Base-by-base conservation (phyloP, 1,140 invertebrate genomes). In the Hylaeus anthracinus region DNA sequence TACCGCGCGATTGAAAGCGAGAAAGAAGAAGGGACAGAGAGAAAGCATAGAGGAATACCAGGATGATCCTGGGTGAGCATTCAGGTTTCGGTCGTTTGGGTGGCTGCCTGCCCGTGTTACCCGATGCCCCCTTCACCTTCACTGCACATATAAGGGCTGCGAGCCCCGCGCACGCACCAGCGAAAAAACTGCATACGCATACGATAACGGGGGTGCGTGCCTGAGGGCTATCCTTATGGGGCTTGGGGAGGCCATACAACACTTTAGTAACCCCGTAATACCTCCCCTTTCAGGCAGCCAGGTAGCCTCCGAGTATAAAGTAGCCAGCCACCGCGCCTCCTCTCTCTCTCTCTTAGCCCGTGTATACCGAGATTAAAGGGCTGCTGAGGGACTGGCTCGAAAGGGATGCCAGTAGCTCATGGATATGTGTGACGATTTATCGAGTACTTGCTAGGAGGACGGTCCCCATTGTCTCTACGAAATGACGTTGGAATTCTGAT, bases 71-170 rank as follows among this genome's bases (percentile, higher is more conserved):
- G 84, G 81, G 58, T 76, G 90, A 91, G 90, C 86, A 88, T 88
- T 88, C 82, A 75, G 86, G 86, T 88, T 88, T 88, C 86, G 83
- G 82, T 87, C 86, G 86, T 87, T 88, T 86, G 84, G 84, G 78
- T 88, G 86, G 85, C 82, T 88, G 83, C 79, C 83, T 88, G 86
- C 85, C 86, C 86, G 86, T 87, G 92, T 92, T 92, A 93, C 91
- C 90, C 90, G 79, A 93, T 92, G 91, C 92, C 91, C 90, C 91
- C 85, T 88, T 88, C 86, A 88, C 86, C 86, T 88, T 87, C 85
- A 82, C 79, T 88, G 85, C 86, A 88, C 85, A 87, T 86, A 91
- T 92, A 92, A 91, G 92, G 91, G 92, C 91, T 92, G 90, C 91
- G 58, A 86, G 71, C 58, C 69, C 79, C 79, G 74, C 74, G 90